Evolutionary conservation across 2,797 vertebrate genomes (phyloP), one percentile per base, ranked within the genome.

Genomic region (Cetoscarus ocellatus): DNA sequence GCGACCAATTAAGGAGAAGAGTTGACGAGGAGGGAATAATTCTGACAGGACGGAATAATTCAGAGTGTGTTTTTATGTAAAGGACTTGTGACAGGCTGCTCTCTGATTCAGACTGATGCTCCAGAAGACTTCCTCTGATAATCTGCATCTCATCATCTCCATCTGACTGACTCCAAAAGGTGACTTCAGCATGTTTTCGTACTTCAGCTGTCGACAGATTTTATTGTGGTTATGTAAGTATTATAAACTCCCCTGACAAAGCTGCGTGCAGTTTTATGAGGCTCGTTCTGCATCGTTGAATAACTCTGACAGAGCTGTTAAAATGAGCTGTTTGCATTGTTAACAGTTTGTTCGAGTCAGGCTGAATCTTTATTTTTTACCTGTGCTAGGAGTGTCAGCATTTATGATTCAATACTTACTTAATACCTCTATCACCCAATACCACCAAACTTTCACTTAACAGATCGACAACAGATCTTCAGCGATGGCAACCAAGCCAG

Each of bases 1-100:
- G 61, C 70, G 51, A 60, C 64, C 51, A 80, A 76, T 78, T 70
- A 74, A 35, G 11, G 13, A 61, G 9, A 58, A 19, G 39, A 62
- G 13, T 58, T 61, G 54, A 61, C 61, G 55, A 50, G 67, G 52
- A 40, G 51, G 43, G 61, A n/a, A 13, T 19, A 34, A 15, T 36
- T 74, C 1, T 61, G 57, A 77, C n/a, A 47, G 34, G 63, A 67
- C 75, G 19, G 45, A 38, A 35, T 64, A 36, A 18, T 13, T 50
- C 45, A 11, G 44, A 38, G 52, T 36, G 52, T 52, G n/a, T 50
- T 14, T n/a, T 40, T 52, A 44, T 42, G 11, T 53, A 36, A 42
- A 61, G 35, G 55, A 65, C 49, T 8, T 18, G 53, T 35, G 1
- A 65, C 34, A 34, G n/a, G 48, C 58, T 61, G 40, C 57, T 62